Percentiles rank a stretch among this genome's conserved stretches.
phyloP scores from a whole-genome alignment of 2,797 vertebrate genomes.

The Enteromius treurensis region DNA sequence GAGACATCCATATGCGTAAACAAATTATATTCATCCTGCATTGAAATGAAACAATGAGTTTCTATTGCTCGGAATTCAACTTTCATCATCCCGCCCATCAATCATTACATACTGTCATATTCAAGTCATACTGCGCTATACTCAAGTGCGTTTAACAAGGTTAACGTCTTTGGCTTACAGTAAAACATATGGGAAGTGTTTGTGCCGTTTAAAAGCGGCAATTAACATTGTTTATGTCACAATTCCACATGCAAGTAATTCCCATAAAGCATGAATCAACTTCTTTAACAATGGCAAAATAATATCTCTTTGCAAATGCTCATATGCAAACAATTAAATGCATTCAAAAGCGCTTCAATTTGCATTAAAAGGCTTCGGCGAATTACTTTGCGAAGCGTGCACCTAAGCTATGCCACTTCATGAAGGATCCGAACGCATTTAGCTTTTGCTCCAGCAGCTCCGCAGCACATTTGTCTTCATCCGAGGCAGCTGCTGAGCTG shows the following conservation, averaged over 20 bases:
- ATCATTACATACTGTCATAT: constrained; percentile 47
- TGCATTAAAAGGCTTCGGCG: constrained; percentile 55
- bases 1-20: constrained; percentile 60
- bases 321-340: constrained; percentile 71
- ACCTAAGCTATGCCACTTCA: constrained; percentile 58
- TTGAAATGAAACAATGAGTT: constrained; percentile 61
- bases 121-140: neutral
- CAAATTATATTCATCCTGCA: constrained; percentile 45
- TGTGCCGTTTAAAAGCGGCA: constrained; percentile 61
- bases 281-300: constrained; percentile 58
- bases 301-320: constrained; percentile 61
- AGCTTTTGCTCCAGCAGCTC: constrained; percentile 57
- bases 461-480: constrained; percentile 73
- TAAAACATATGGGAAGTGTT: constrained; percentile 64
- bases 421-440: constrained; percentile 54
- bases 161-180: constrained; percentile 64
- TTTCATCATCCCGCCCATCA: constrained; percentile 38
- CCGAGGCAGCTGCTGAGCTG: constrained; percentile 67
- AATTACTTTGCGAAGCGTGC: constrained; percentile 53
- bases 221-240: constrained; percentile 63
- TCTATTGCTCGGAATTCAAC: constrained; percentile 39
- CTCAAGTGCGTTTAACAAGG: constrained; percentile 59
- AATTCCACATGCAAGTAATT: constrained; percentile 65
- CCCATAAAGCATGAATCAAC: constrained; percentile 64
- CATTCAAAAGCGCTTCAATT: constrained; percentile 56